These are phyloP conservation scores for Eclectus roratus DNA, from an alignment of 2,113 vertebrate species.

Conservation along the genomic window DNA sequence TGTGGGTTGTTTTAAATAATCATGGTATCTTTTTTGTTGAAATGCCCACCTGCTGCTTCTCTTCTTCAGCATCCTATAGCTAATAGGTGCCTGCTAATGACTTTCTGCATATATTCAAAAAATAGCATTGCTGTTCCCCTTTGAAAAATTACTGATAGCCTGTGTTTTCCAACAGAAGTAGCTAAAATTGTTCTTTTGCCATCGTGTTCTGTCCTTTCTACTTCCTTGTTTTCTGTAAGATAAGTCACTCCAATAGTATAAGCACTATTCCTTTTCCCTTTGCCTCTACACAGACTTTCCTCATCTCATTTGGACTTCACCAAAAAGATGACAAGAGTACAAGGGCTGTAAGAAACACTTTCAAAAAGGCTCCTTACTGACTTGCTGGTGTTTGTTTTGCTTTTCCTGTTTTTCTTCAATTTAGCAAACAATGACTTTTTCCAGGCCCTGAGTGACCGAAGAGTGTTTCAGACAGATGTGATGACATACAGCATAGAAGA, in stretches of 20 bases:
- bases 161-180: neutral
- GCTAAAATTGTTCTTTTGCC: neutral
- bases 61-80: neutral
- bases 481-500: slow-evolving; percentile 79
- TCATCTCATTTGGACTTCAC: slow-evolving; percentile 39
- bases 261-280: slow-evolving; percentile 41
- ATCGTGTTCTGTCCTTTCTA: neutral
- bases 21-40: neutral
- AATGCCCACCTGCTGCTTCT: neutral
- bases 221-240: neutral
- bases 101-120: neutral
- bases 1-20: neutral
- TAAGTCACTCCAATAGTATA: neutral
- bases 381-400: slow-evolving; percentile 48
- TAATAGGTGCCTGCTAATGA: neutral
- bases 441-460: slow-evolving; percentile 77
- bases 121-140: neutral
- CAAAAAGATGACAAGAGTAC: slow-evolving; percentile 52
- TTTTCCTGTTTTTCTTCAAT: slow-evolving; percentile 32
- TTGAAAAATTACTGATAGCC: neutral
- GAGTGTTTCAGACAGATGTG: slow-evolving; percentile 68
- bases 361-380: slow-evolving; percentile 20
- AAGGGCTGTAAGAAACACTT: slow-evolving; percentile 52
- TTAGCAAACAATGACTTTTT: slow-evolving; percentile 88
- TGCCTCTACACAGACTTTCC: slow-evolving; percentile 38